Conservation (phyloP, 2,113 vertebrate genomes). For the western clawed frog (Xenopus tropicalis) region UCB_Xtro_10.0 CM004445.2:21073501-21074000, state of each 20-base stretch:
- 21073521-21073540: not conserved
- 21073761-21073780: not conserved
- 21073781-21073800: not conserved
- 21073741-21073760: slow-evolving; percentile 4
- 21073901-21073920: no score
- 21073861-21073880: no score
- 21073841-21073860: not conserved
- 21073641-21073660: not conserved
- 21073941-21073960: no score
- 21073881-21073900: no score
- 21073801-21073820: not conserved
- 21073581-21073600: not conserved
- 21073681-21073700: slow-evolving; percentile 23
- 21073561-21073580: not conserved
- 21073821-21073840: not conserved
- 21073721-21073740: not conserved
- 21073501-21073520: no score
- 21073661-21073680: not conserved
- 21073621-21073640: slow-evolving; percentile 7
- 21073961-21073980: no score
- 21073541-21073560: slow-evolving; percentile 13
- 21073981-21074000: no score
- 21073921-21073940: no score
- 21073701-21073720: slow-evolving; percentile 21
- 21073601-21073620: slow-evolving; percentile 4